Evolutionary conservation across 2,113 vertebrate species (phyloP).

Genomic region (Eupsittula cactorum): DNA sequence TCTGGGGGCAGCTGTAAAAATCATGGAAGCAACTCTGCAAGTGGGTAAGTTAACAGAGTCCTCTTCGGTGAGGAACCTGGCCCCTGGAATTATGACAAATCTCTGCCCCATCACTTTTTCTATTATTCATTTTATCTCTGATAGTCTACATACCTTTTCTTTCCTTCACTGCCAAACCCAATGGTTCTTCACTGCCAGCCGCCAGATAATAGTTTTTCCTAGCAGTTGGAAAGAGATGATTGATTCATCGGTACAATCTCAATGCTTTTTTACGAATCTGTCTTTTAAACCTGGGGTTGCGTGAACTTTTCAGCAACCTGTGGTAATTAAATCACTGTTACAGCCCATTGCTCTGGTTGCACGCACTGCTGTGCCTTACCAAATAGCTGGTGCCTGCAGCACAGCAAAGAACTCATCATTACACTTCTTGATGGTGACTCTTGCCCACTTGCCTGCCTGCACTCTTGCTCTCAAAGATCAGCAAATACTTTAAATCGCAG

Average conservation of each 20-base stretch:
- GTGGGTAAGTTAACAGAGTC: not conserved
- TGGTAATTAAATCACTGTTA: not conserved
- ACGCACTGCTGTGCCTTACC: fast-evolving
- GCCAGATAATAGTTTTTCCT: not conserved
- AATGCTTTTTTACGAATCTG: not conserved
- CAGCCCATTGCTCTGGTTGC: not conserved
- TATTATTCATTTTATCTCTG: not conserved
- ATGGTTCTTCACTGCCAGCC: not conserved
- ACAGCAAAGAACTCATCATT: not conserved
- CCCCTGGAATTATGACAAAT: not conserved
- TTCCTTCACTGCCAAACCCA: not conserved
- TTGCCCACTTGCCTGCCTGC: not conserved
- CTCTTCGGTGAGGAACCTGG: not conserved
- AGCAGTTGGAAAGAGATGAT: not conserved
- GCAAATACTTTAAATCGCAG: not conserved
- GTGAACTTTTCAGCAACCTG: not conserved
- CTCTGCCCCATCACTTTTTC: not conserved
- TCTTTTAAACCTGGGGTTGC: not conserved
- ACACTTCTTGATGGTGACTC: not conserved
- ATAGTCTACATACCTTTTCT: not conserved
- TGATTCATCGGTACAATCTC: not conserved
- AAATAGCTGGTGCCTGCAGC: not conserved
- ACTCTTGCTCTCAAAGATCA: not conserved
- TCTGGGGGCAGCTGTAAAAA: not conserved
- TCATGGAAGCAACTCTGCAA: not conserved